Base-by-base conservation (phyloP, 2,888 invertebrate genomes). In the Heteromyza rotundicornis region DNA sequence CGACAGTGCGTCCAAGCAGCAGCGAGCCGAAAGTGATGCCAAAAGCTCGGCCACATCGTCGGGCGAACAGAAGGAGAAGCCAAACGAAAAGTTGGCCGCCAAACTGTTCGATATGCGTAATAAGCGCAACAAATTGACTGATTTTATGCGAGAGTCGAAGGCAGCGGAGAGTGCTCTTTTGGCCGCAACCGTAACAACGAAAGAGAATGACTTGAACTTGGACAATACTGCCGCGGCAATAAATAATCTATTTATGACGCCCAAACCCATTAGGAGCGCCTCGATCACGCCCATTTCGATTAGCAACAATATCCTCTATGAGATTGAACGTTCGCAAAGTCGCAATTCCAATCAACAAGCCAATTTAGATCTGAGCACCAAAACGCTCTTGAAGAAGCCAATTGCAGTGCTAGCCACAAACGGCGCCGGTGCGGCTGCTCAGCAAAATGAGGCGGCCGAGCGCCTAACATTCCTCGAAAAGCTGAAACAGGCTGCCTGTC, bases 291-390 rank as follows among this genome's bases (percentile, higher is more conserved):
- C 80, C 1, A 79, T 79, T 23, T 74, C 77, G 1, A 64, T 68
- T 2, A 73, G 72, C 16, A 79, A 79, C 35, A 79, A 80, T 66
- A 70, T 79, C 2, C 61, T 79, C 7, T 77, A 79, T 27, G 77
- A 80, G 50, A 79, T 79, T 24, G 80, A 75, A 55, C 71, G 78
- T 14, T 74, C 80, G 1, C 74, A 75, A 63, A 78, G 76, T 57
- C 70, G 74, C 50, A 75, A 70, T 20, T 76, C 78, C 1, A 69
- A 70, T 47, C 56, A 62, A 35, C 27, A 50, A 19, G 17, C 27
- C 16, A 22, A 53, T 23, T 16, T 27, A n/a, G 56, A 62, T 44
- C 12, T 32, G 1, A 52, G 51, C 44, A 27, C 8, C 12, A 51
- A 59, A 2, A 59, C 61, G 0, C 49, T 62, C 14, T 62, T 77